Evolutionary conservation across 2,888 invertebrate genomes (phyloP), one percentile per base, ranked within the genome.

Genomic region (Cordylochernes scorpioides): DNA sequence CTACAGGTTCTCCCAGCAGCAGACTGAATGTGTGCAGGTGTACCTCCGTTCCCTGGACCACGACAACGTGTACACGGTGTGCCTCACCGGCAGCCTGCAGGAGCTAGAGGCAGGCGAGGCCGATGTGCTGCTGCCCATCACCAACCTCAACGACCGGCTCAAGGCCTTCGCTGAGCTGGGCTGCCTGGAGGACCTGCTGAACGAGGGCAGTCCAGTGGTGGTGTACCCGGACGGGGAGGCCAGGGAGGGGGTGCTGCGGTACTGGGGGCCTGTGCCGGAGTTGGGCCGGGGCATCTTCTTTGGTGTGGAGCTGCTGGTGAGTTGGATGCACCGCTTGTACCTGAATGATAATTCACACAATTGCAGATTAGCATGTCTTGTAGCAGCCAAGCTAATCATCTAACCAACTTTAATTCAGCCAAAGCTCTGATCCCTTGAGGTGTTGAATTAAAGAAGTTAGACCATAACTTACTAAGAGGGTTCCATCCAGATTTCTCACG

Each of bases 241-340:
- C 16, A 33, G 32, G 4, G 35, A 34, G 28, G 38, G 38, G 13
- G 32, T 38, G 16, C 35, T 38, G 17, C 24, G 33, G 8, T 38
- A 31, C 18, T 35, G 33, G 25, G 38, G 38, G 4, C 24, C 29
- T 16, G 38, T 38, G 10, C 35, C 38, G 7, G 38, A 38, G 17
- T 22, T 38, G n/a, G 38, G 38, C 24, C 33, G 35, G 24, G 38
- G 38, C 5, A 33, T 33, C 12, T 12, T 38, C 13, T 38, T 32
- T 28, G 38, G 38, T 15, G 25, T 38, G 10, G 38, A 38, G 21
- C 17, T 38, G 14, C 16, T 35, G 31, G 38, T 38, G 27, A 24
- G 32, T 25, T 19, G 15, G n/a, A 21, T 21, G 13, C n/a, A 21
- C 18, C 12, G 7, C 14, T 27, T n/a, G 9, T 19, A 19, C n/a